Conservation (phyloP, 2,888 invertebrate genomes). For the Dexiosoma caninum region DNA sequence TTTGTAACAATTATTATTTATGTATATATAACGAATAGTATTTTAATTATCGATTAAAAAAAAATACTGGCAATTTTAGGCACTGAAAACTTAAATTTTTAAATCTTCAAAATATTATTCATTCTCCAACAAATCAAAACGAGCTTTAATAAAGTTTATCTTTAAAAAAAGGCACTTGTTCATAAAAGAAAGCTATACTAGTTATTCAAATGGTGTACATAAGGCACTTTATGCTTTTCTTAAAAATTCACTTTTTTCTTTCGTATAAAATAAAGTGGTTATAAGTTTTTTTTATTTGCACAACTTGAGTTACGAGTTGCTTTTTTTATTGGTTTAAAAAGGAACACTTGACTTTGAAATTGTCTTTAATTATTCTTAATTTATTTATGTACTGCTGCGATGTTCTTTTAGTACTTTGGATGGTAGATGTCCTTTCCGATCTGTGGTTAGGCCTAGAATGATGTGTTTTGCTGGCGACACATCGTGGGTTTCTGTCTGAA, state of each 20-base stretch:
- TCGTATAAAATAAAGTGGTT: neutral
- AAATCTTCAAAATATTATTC: slow-evolving; percentile 13
- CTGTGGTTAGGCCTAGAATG: slow-evolving; percentile 79
- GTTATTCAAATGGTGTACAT: slow-evolving; percentile 54
- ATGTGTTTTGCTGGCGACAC: slow-evolving; percentile 76
- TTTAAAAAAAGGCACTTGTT: slow-evolving; percentile 55
- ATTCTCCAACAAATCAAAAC: neutral
- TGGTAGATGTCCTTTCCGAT: slow-evolving; percentile 76
- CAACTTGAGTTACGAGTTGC: neutral
- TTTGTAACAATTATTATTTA: slow-evolving; percentile 32
- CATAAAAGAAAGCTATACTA: slow-evolving; percentile 36
- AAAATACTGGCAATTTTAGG: slow-evolving; percentile 29
- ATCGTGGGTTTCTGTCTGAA: slow-evolving; percentile 75
- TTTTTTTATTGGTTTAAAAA: neutral
- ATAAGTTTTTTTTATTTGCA: slow-evolving; percentile 8
- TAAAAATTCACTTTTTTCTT: slow-evolving; percentile 14
- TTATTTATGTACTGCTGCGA: slow-evolving; percentile 46
- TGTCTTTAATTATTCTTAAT: slow-evolving; percentile 8
- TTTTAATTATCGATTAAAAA: neutral
- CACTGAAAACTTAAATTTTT: slow-evolving; percentile 47
- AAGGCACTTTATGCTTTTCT: slow-evolving; percentile 55
- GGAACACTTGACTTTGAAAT: slow-evolving; percentile 47
- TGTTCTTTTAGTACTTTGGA: slow-evolving; percentile 54
- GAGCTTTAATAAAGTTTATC: slow-evolving; percentile 7
- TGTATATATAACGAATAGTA: slow-evolving; percentile 17